phyloP scores from a whole-genome alignment of 1,140 invertebrate genomes.

The Steinernema khuongi region DNA sequence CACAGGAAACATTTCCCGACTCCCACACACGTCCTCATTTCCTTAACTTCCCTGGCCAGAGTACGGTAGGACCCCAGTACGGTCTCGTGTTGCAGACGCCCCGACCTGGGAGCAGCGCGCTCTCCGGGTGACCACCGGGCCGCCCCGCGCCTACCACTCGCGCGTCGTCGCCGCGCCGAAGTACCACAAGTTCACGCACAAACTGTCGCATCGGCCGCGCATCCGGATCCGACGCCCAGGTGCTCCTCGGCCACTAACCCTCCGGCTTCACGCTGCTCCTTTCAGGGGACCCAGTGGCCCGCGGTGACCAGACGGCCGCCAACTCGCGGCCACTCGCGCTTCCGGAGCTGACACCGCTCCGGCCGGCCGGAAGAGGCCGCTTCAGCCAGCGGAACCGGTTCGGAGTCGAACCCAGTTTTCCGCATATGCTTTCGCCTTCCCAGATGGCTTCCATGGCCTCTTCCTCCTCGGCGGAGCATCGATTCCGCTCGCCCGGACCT shows the following conservation, averaged over 20 bases:
- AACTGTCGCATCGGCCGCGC: background rate
- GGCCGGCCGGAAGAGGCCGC: background rate
- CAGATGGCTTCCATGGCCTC: background rate
- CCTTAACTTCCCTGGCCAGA: too few species aligned
- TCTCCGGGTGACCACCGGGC: background rate
- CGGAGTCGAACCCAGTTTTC: slow-evolving; percentile 2
- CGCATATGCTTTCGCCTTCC: slow-evolving; percentile 12
- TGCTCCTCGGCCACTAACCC: background rate
- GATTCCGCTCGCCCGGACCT: background rate
- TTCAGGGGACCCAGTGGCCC: background rate
- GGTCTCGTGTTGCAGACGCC: background rate
- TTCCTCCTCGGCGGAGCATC: background rate
- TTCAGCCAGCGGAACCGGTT: background rate
- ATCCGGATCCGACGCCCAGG: background rate
- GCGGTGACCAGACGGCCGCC: slow-evolving; percentile 2
- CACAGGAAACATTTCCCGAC: too few species aligned
- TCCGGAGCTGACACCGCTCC: background rate
- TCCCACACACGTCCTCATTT: too few species aligned
- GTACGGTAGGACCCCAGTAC: background rate
- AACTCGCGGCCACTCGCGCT: background rate
- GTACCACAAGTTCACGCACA: slow-evolving; percentile 7
- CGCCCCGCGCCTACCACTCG: slow-evolving; percentile 1
- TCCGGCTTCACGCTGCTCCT: background rate
- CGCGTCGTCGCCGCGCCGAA: slow-evolving; percentile 6
- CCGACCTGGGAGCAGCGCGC: background rate